These are phyloP conservation scores for Macroramphosus scolopax DNA, from an alignment of 2,797 vertebrate species.

Conservation along the genomic window DNA sequence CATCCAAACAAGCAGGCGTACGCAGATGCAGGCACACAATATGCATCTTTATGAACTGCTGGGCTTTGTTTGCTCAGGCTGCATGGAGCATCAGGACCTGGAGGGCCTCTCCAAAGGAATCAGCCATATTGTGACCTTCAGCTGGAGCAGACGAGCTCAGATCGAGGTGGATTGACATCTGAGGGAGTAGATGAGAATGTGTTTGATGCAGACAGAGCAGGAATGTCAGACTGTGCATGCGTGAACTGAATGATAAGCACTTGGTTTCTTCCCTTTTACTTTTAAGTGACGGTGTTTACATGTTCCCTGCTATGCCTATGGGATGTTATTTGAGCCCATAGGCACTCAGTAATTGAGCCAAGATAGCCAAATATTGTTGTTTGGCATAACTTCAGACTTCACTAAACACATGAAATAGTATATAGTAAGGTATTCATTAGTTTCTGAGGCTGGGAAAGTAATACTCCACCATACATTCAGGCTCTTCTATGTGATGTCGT, in stretches of 20 bases:
- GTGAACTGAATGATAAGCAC: background rate
- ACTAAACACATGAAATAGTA: no score
- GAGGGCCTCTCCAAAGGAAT: slow-evolving; percentile 43
- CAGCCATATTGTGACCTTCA: slow-evolving; percentile 62
- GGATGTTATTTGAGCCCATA: no score
- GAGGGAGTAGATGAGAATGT: slow-evolving; percentile 48
- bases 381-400: no score
- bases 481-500: no score
- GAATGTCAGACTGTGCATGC: slow-evolving; percentile 29
- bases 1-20: slow-evolving; percentile 53
- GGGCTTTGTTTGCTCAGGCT: slow-evolving; percentile 54
- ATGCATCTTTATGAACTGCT: slow-evolving; percentile 61
- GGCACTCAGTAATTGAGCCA: no score
- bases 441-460: no score
- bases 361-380: no score
- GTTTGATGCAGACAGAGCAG: slow-evolving; percentile 17
- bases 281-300: no score
- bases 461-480: no score
- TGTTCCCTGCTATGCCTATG: no score
- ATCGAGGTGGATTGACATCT: slow-evolving; percentile 54
- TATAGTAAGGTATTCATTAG: no score
- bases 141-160: slow-evolving; percentile 33
- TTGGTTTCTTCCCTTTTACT: no score
- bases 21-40: slow-evolving; percentile 54
- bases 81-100: slow-evolving; percentile 36